Base-by-base conservation (phyloP, 2,797 vertebrate genomes). In the Leptodactylus fallax region DNA sequence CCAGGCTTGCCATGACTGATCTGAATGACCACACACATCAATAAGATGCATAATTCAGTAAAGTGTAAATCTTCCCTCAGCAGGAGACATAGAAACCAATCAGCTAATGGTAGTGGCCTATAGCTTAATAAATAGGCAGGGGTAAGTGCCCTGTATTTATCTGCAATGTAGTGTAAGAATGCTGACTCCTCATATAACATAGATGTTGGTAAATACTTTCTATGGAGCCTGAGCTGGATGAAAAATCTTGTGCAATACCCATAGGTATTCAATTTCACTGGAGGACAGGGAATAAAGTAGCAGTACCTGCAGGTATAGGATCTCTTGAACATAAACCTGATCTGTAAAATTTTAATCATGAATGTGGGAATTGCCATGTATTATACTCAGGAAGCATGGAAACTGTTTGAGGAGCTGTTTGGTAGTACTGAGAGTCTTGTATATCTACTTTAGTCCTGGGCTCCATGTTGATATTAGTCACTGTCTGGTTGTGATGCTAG, bases 291-390 rank as follows among this genome's bases (percentile, higher is more conserved):
- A 53, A 25, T 78, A 36, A n/a, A n/a, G 85, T 72, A 19, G 45
- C 77, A 58, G 11, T 63, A 27, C 36, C 49, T 71, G 25, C 36
- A 25, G 79, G 47, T 63, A 23, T 87, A 21, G 56, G 23, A 27
- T 87, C 36, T 82, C 67, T n/a, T 65, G 21, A 14, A 81, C 60
- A 47, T 56, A 7, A 85, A 47, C 10, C 61, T 53, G 63, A 55
- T 6, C 69, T 12, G 16, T 55, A 16, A 3, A 77, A 65, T 67
- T 85, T 63, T 78, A 85, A 78, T 23, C 74, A 27, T 10, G 6
- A 25, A 63, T 16, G 1, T 47, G 27, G 58, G 67, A 19, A 25
- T 27, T 69, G 65, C 27, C 67, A 67, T 67, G 12, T 13, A 13
- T 45, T 71, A 36, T 71, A 19, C 25, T 13, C 14, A 71, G 67